Conservation (phyloP, 2,888 invertebrate genomes). For the Hedya salicella region DNA sequence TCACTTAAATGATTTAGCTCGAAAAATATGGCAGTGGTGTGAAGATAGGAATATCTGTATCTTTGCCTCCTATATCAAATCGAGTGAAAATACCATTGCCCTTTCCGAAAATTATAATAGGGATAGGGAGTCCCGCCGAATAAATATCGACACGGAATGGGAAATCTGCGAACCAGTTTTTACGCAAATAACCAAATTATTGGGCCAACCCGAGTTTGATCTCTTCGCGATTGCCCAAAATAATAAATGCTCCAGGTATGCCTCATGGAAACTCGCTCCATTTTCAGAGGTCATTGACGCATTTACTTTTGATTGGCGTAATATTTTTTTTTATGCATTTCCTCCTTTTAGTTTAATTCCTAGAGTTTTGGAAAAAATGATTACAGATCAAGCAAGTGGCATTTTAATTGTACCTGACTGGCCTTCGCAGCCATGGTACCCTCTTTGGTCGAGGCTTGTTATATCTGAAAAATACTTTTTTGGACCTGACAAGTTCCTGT, state of each 20-base stretch:
- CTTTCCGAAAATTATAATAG: no score
- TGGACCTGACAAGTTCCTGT: no score
- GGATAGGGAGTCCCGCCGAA: no score
- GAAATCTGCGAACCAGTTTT: conserved; percentile 1
- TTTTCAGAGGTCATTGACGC: no score
- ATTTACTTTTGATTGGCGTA: no score
- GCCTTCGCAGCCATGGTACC: conserved; percentile 47
- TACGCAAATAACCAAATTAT: not conserved
- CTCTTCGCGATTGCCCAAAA: not conserved
- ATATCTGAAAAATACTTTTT: no score
- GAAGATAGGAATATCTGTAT: conserved; percentile 1
- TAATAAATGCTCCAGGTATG: no score
- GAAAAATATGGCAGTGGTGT: not conserved
- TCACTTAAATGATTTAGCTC: conserved; percentile 14
- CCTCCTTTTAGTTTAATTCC: conserved; percentile 13
- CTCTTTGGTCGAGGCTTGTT: conserved; percentile 19
- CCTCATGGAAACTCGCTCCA: no score
- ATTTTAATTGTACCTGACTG: conserved; percentile 43
- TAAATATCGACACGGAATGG: conserved; percentile 18
- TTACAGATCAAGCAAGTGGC: conserved; percentile 1
- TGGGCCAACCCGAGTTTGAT: conserved; percentile 4
- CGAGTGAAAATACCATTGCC: conserved; percentile 8
- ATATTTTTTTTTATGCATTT: conserved; percentile 9
- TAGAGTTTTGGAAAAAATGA: conserved; percentile 3
- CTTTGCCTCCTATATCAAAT: conserved; percentile 19